Evolutionary conservation across 1,140 invertebrate genomes (phyloP).

Genomic region (Diploscapter pachys): DNA sequence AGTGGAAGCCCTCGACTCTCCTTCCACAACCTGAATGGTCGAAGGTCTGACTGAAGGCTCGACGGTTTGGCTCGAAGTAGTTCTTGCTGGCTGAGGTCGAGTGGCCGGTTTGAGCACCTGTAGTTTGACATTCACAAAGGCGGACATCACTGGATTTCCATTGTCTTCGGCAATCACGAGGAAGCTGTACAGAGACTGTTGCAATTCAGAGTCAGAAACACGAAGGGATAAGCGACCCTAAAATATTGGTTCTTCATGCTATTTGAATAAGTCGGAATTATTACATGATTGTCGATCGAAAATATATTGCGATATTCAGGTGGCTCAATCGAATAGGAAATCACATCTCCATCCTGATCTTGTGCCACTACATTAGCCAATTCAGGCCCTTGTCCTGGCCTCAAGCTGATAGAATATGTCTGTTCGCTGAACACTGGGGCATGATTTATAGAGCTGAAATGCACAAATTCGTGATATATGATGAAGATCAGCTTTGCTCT

Average conservation of each 20-base stretch:
- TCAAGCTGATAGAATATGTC: conserved; percentile 22
- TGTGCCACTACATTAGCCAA: conserved; percentile 11
- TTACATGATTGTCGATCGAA: conserved; percentile 9
- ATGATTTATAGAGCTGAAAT: not conserved
- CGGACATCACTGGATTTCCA: conserved; percentile 19
- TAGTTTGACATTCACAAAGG: conserved; percentile 27
- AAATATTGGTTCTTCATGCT: not conserved
- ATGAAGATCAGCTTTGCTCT: too few species aligned
- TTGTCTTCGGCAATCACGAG: conserved; percentile 21
- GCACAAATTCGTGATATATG: too few species aligned
- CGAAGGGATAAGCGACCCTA: not conserved
- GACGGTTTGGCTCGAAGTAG: too few species aligned
- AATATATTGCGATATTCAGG: conserved; percentile 29
- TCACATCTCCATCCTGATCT: conserved; percentile 12
- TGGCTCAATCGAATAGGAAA: conserved; percentile 19
- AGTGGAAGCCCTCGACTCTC: too few species aligned
- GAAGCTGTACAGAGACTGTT: conserved; percentile 19
- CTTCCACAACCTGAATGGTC: too few species aligned
- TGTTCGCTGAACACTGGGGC: conserved; percentile 12
- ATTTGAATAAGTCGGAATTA: not conserved
- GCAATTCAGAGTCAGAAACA: not conserved
- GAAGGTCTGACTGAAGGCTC: too few species aligned
- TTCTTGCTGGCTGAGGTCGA: too few species aligned
- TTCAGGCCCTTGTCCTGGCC: not conserved
- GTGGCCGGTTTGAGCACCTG: not conserved